phyloP scores from a whole-genome alignment of 2,888 invertebrate genomes.

The Bombylius major region DNA sequence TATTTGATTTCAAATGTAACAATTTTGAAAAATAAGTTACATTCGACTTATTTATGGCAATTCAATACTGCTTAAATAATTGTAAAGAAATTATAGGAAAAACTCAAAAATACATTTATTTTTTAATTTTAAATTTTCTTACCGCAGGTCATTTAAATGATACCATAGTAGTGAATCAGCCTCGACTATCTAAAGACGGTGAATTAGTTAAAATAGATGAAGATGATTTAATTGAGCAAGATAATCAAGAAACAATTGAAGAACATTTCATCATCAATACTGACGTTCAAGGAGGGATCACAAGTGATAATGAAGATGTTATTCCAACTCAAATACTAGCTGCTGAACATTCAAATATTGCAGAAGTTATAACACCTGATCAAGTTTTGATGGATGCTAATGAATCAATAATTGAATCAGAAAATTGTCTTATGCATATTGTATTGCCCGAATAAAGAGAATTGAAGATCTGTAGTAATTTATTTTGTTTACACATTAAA shows the following conservation, averaged over 20 bases:
- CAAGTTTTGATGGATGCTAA: constrained; percentile 6
- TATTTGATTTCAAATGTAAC: neutral
- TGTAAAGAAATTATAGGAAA: neutral
- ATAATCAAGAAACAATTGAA: constrained; percentile 5
- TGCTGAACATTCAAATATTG: neutral
- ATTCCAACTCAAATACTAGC: constrained; percentile 1
- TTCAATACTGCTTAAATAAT: neutral
- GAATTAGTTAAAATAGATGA: neutral
- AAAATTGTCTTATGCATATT: constrained; percentile 5
- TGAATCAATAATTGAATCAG: constrained; percentile 2
- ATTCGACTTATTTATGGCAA: no score
- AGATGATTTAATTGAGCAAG: constrained; percentile 2
- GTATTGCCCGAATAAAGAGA: constrained; percentile 5
- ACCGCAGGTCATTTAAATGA: constrained; percentile 50
- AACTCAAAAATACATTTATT: neutral
- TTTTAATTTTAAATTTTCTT: neutral
- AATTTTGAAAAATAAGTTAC: no score
- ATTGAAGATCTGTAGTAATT: no score
- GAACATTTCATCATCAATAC: constrained; percentile 9
- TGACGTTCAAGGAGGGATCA: neutral
- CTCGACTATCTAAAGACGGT: constrained; percentile 39
- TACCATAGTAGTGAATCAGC: constrained; percentile 72
- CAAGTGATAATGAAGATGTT: neutral
- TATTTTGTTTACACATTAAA: no score
- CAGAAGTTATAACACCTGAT: constrained; percentile 8